phyloP scores from a whole-genome alignment of 2,797 vertebrate genomes.

The Yasuhikotakia modesta region DNA sequence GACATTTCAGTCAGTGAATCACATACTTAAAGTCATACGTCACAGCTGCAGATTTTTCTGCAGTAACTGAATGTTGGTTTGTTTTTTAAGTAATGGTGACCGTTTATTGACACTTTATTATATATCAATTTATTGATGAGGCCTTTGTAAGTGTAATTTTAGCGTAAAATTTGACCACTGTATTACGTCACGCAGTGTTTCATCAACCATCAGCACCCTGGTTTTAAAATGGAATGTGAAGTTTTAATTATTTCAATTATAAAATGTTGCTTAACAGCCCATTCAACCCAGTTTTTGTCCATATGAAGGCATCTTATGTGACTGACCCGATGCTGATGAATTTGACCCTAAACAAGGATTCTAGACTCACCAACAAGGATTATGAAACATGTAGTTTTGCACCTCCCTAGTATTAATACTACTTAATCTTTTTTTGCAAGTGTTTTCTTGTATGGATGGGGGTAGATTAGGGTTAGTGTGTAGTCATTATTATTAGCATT shows the following conservation, averaged over 20 bases:
- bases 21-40: neutral
- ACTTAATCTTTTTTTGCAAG: neutral
- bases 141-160: conserved; percentile 27
- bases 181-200: too few relatives aligned
- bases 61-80: conserved; percentile 8
- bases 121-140: too few relatives aligned
- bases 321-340: neutral
- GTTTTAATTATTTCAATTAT: too few relatives aligned
- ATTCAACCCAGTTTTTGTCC: too few relatives aligned
- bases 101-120: conserved; percentile 8
- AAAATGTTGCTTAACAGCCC: too few relatives aligned
- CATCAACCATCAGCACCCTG: too few relatives aligned
- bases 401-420: neutral
- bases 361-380: neutral
- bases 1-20: too few relatives aligned
- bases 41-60: neutral
- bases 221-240: too few relatives aligned
- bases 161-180: neutral
- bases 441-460: neutral
- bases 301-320: too few relatives aligned
- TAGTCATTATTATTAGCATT: neutral
- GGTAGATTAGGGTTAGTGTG: neutral
- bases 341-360: neutral
- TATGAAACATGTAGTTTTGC: neutral
- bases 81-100: conserved; percentile 21